Evolutionary conservation across 92 coral and sea anemone genomes (phyloP).

Genomic region (Muricea muricata): DNA sequence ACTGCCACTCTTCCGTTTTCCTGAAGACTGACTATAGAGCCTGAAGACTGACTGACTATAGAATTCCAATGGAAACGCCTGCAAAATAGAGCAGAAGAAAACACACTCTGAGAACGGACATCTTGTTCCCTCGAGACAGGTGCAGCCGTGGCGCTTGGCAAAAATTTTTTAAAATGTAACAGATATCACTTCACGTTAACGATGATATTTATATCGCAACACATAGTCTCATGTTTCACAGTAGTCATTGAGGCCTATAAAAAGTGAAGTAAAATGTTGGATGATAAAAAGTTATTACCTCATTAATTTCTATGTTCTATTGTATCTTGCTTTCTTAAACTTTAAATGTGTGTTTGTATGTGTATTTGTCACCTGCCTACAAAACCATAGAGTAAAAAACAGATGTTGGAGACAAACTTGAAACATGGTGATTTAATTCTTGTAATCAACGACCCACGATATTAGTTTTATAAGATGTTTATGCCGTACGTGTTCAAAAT

Average conservation of each 20-base stretch:
- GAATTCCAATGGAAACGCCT: background rate
- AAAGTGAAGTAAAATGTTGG: no score
- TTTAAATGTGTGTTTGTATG: constrained; percentile 1
- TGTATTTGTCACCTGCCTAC: background rate
- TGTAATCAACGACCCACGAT: no score
- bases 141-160: background rate
- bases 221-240: no score
- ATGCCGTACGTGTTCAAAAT: no score
- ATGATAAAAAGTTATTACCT: background rate
- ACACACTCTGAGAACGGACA: background rate
- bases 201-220: no score
- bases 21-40: background rate
- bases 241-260: no score
- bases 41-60: background rate
- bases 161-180: no score
- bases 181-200: no score
- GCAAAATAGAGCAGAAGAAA: background rate
- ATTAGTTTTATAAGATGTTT: no score
- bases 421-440: no score
- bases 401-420: background rate
- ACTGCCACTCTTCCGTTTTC: background rate
- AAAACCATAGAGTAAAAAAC: background rate
- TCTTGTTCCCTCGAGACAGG: background rate
- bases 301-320: background rate
- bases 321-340: background rate